phyloP scores from a whole-genome alignment of 2,797 vertebrate genomes.

The Scyliorhinus canicula region DNA sequence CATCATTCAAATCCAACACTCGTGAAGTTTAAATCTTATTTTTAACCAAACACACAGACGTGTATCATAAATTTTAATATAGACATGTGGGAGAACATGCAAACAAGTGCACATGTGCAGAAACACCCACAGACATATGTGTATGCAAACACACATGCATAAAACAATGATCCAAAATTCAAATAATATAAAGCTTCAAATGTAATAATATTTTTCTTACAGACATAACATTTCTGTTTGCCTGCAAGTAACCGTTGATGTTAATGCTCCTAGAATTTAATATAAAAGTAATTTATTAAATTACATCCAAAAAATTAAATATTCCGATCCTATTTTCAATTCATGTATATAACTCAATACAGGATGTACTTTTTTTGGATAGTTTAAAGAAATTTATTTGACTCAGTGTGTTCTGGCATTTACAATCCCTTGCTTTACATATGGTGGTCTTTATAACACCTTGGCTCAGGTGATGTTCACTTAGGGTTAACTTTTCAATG shows the following conservation, averaged over 20 bases:
- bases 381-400: not conserved
- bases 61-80: too few species aligned
- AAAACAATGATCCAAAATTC: not conserved
- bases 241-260: not conserved
- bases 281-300: not conserved
- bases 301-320: not conserved
- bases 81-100: too few species aligned
- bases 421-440: not conserved
- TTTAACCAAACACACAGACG: too few species aligned
- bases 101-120: too few species aligned
- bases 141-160: too few species aligned
- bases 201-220: not conserved
- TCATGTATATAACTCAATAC: not conserved
- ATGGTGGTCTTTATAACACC: not conserved
- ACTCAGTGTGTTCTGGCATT: not conserved
- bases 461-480: not conserved
- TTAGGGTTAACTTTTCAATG: not conserved
- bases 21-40: too few species aligned
- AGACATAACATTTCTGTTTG: not conserved
- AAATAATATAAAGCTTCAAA: not conserved
- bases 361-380: not conserved
- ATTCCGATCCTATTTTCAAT: not conserved
- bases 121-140: too few species aligned
- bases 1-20: too few species aligned
- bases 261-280: not conserved